Percentiles rank a stretch among this genome's conserved stretches.
phyloP scores from a whole-genome alignment of 2,888 invertebrate genomes.

The Epiblema foenella region DNA sequence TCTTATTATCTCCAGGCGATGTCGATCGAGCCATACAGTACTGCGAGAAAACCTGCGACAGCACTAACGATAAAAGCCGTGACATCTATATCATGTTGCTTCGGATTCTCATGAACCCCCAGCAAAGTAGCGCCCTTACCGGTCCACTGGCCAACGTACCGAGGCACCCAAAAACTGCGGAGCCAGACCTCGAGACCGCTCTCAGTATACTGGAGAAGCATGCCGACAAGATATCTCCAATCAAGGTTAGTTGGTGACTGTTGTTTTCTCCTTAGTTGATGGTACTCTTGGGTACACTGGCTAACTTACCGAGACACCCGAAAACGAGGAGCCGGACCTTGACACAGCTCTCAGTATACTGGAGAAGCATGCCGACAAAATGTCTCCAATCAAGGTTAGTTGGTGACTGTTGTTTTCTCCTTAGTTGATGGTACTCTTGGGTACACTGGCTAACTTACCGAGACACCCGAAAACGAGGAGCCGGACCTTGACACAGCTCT shows the following conservation, averaged over 20 bases:
- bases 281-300: slow-evolving; percentile 62
- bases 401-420: background rate
- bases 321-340: slow-evolving; percentile 89
- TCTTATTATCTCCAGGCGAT: slow-evolving; percentile 84
- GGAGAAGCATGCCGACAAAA: slow-evolving; percentile 92
- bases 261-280: background rate
- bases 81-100: slow-evolving; percentile 87
- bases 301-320: slow-evolving; percentile 80
- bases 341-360: slow-evolving; percentile 88
- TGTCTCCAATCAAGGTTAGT: slow-evolving; percentile 91
- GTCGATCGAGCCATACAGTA: slow-evolving; percentile 93
- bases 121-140: slow-evolving; percentile 60
- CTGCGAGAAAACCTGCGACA: slow-evolving; percentile 89
- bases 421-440: no score
- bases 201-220: slow-evolving; percentile 92
- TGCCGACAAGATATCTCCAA: slow-evolving; percentile 93
- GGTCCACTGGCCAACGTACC: slow-evolving; percentile 78
- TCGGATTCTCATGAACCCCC: slow-evolving; percentile 77
- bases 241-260: slow-evolving; percentile 82
- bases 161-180: slow-evolving; percentile 85
- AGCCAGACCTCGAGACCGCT: slow-evolving; percentile 92
- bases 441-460: slow-evolving; percentile 76
- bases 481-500: slow-evolving; percentile 93
- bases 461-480: slow-evolving; percentile 85
- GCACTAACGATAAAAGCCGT: slow-evolving; percentile 64